These are phyloP conservation scores for Sylvicola cinctus DNA, from an alignment of 2,888 invertebrate genomes.

Conservation along the genomic window DNA sequence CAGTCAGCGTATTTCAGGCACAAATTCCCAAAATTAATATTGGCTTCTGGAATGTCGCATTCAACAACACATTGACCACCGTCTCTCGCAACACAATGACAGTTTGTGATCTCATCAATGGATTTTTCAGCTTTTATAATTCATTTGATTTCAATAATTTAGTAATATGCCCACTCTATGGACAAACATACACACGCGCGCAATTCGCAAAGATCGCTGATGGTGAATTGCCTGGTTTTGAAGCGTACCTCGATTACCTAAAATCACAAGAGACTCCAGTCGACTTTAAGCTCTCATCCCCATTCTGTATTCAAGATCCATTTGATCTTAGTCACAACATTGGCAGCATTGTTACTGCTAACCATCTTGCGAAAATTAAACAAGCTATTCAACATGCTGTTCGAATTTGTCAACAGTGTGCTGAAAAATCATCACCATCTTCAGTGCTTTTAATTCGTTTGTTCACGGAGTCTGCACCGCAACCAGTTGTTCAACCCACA, in stretches of 20 bases:
- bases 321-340: constrained; percentile 29
- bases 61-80: neutral
- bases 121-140: constrained; percentile 5
- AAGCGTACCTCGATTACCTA: neutral
- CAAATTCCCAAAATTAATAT: neutral
- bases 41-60: constrained; percentile 5
- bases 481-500: too few species aligned
- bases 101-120: constrained; percentile 3
- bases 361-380: too few species aligned
- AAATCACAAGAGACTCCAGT: neutral
- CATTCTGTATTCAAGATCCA: constrained; percentile 27
- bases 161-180: constrained; percentile 2
- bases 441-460: too few species aligned
- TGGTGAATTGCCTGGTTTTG: neutral
- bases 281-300: neutral
- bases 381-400: too few species aligned
- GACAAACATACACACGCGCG: neutral
- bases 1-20: neutral
- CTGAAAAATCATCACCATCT: too few species aligned
- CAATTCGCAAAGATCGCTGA: neutral
- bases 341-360: constrained; percentile 13
- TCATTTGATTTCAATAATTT: constrained; percentile 1
- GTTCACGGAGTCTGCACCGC: too few species aligned
- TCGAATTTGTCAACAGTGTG: too few species aligned
- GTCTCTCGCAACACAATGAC: neutral